Evolutionary conservation across 1,140 invertebrate species (phyloP).

Genomic region (Drosophila kurseongensis): DNA sequence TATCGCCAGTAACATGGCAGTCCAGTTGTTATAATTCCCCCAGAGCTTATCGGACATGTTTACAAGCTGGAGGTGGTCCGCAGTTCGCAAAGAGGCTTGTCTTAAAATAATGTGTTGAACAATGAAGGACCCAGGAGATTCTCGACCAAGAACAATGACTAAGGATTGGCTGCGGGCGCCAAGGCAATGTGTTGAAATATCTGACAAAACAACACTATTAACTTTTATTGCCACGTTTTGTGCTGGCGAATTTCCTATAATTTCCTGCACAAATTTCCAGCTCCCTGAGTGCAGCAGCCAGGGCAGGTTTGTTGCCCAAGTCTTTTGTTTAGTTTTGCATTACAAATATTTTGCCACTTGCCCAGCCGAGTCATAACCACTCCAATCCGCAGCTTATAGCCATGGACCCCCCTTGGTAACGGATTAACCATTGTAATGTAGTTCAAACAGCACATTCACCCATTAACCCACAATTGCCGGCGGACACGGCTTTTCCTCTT

Average conservation of each 20-base stretch:
- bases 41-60: neutral
- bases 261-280: constrained; percentile 19
- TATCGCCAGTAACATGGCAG: constrained; percentile 41
- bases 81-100: constrained; percentile 1
- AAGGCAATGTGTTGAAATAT: constrained; percentile 1
- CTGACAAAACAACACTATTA: constrained; percentile 12
- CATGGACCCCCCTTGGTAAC: constrained; percentile 12
- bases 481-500: constrained; percentile 38
- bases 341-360: constrained; percentile 59
- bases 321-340: constrained; percentile 43
- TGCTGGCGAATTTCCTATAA: constrained; percentile 37
- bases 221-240: constrained; percentile 32
- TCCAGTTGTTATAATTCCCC: constrained; percentile 8
- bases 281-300: neutral
- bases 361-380: constrained; percentile 25
- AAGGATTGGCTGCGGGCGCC: neutral
- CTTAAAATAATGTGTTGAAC: neutral
- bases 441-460: constrained; percentile 74
- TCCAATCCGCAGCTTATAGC: neutral
- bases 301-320: constrained; percentile 39
- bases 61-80: constrained; percentile 2
- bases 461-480: constrained; percentile 77
- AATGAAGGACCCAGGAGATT: neutral
- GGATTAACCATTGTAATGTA: constrained; percentile 69
- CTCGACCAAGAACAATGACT: constrained; percentile 21